These are phyloP conservation scores for Upupa epops DNA, from an alignment of 2,113 vertebrate genomes.

Conservation along the genomic window DNA sequence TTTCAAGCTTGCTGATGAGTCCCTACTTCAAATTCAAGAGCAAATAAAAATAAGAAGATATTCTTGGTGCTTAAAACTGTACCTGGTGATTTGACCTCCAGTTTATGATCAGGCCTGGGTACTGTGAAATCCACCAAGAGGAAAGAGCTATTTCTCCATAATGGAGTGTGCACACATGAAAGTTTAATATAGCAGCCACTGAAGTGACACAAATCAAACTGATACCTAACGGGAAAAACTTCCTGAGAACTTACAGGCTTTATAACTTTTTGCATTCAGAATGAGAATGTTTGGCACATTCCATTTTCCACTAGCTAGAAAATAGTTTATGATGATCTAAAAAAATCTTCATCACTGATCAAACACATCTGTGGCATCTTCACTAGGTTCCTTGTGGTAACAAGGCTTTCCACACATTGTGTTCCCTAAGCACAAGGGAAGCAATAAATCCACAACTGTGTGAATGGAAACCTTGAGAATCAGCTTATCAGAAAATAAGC, in stretches of 20 bases:
- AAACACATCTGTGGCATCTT: neutral
- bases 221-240: conserved; percentile 1
- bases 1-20: conserved; percentile 19
- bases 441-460: neutral
- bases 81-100: neutral
- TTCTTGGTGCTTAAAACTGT: neutral
- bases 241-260: neutral
- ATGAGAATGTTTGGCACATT: neutral
- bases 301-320: neutral
- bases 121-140: neutral
- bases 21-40: neutral
- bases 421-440: neutral
- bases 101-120: neutral
- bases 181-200: conserved; percentile 9
- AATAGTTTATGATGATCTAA: neutral
- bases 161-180: neutral
- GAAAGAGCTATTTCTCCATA: neutral
- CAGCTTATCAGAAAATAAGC: neutral
- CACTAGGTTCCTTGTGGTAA: neutral
- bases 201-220: neutral
- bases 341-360: neutral
- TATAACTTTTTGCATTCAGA: neutral
- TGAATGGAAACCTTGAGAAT: neutral
- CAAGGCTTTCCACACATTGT: neutral
- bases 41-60: conserved; percentile 17